Evolutionary conservation across 1,140 invertebrate genomes (phyloP), one percentile per base, ranked within the genome.

Genomic region (Lepidostoma basale): DNA sequence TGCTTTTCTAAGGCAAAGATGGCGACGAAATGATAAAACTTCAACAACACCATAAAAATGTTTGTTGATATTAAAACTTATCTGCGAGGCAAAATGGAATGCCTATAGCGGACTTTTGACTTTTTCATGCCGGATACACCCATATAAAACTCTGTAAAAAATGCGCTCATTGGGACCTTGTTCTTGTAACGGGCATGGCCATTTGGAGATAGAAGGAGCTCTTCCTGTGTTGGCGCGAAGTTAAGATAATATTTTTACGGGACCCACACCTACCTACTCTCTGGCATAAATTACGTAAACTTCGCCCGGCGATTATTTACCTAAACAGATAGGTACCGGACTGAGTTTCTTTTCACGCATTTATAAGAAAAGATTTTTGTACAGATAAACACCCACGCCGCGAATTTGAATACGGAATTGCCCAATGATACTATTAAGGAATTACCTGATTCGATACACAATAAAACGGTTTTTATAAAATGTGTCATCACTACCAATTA

Each of bases 41-140:
- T 68, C 67, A 42, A 52, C 62, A 68, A 65, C 58, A 60, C 62
- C 60, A 54, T 72, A 72, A 72, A 72, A 68, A 72, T 70, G 69
- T 70, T 54, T 70, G 68, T 70, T 65, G 64, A 70, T 70, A 67
- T 67, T 67, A 60, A 47, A 70, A 70, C 45, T 70, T 70, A 70
- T 67, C 69, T 67, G 39, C 45, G 39, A 28, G 49, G 67, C 40
- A 30, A 63, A 25, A 62, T 18, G 26, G 47, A 33, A 45, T 54
- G 39, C 23, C 23, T 56, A 23, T 23, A 36, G 33, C 18, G 58
- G 28, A 56, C 52, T 67, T 70, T 67, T 42, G 49, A 70, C 69
- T 40, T 66, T 70, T 63, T 62, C 58, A 58, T 36, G 33, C 65
- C 65, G 65, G 69, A 72, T 58, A 56, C 52, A 33, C 25, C 56